Base-by-base conservation (phyloP, 2,888 invertebrate genomes). In the Congeria kusceri region DNA sequence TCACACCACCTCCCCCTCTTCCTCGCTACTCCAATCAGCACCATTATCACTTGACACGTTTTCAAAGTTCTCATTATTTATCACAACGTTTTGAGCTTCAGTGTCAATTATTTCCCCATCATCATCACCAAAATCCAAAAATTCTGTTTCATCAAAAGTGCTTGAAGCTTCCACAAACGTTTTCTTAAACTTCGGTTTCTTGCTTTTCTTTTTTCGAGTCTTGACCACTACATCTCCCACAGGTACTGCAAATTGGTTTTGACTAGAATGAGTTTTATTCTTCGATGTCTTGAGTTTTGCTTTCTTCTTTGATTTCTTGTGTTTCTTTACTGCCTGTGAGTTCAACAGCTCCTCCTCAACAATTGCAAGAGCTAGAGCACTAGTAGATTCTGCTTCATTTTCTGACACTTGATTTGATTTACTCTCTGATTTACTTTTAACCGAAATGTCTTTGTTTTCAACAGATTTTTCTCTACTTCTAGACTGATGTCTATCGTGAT, bases 401-500 rank as follows among this genome's bases (percentile, higher is more conserved):
- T 39, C 39, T 13, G 39, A 9, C 9, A 39, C 39, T 39, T 39
- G 3, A 39, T 53, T 53, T 53, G 53, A 53, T 53, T 53, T 53
- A 53, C 53, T 53, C 9, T 18, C 46, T 44, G 46, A 44, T 18
- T 44, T 9, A 44, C 18, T 13, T 13, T 44, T 18, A 44, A 13
- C 46, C n/a, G 20, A 4, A 9, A 53, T 20, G n/a, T 25, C 3
- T 53, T 53, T 25, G n/a, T 29, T 49, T 27, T 28, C 29, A 23
- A 13, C 23, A 11, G 63, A 64, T 44, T 25, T 29, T 32, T 56
- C 56, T 56, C n/a, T 56, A 57, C 71, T 71, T 59, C 64, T 67
- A 68, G 67, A 73, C 59, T 65, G 53, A 20, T 64, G 58, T 13
- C 44, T 15, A 58, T 25, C 5, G 27, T 27, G 18, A 46, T 64